Evolutionary conservation across 2,888 invertebrate species (phyloP).

Genomic region (Micoletzkya japonica): DNA sequence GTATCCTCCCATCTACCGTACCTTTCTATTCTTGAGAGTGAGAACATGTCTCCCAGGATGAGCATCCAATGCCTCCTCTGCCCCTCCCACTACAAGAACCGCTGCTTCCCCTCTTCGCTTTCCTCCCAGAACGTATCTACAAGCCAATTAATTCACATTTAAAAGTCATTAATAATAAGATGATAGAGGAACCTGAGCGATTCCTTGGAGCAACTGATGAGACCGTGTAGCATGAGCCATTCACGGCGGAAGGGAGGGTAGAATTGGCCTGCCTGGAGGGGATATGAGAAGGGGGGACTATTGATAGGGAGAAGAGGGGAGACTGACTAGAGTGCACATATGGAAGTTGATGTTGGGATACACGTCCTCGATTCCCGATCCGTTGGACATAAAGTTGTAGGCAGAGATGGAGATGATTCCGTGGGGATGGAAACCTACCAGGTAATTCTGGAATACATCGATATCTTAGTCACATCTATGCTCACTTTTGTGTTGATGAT

Average conservation of each 20-base stretch:
- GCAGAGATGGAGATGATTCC: conserved; percentile 82
- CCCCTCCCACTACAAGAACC: conserved; percentile 50
- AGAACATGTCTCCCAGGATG: conserved; percentile 48
- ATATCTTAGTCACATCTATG: no score
- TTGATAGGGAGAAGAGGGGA: no score
- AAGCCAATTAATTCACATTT: no score
- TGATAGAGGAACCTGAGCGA: conserved; percentile 8
- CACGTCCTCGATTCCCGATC: conserved; percentile 65
- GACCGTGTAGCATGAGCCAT: conserved; percentile 7
- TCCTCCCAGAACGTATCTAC: conserved; percentile 30
- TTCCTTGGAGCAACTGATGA: conserved; percentile 10
- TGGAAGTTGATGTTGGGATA: conserved; percentile 60
- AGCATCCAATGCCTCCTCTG: conserved; percentile 51
- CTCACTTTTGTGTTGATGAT: no score
- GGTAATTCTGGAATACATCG: conserved; percentile 52
- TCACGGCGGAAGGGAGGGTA: neutral
- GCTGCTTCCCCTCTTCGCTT: conserved; percentile 39
- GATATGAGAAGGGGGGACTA: no score
- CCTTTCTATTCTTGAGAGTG: conserved; percentile 36
- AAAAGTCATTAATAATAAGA: no score
- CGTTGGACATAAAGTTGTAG: conserved; percentile 79
- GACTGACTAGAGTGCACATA: conserved; percentile 42
- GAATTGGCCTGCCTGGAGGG: conserved; percentile 12
- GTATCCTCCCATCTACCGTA: neutral
- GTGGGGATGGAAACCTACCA: conserved; percentile 82